A percentile compares a stretch with the other conserved stretches of the same genome.
phyloP scores from a whole-genome alignment of 2,797 vertebrate genomes.

The Propithecus deckenii region DNA sequence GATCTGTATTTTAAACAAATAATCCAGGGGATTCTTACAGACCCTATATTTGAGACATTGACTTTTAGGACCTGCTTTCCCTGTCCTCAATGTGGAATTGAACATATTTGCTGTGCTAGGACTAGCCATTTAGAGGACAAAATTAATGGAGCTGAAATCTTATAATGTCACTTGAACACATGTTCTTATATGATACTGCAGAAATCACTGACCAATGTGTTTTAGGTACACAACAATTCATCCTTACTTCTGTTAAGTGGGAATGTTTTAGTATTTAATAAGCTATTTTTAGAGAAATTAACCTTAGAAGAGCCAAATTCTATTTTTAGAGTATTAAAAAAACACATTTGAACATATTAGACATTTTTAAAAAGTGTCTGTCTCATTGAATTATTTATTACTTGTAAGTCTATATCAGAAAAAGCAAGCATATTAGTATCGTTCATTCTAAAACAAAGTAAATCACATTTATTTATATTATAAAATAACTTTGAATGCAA shows the following conservation, averaged over 20 bases:
- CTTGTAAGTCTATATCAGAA: neutral
- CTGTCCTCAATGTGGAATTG: neutral
- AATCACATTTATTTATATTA: neutral
- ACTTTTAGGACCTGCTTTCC: neutral
- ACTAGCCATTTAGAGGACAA: neutral
- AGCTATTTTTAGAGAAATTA: neutral
- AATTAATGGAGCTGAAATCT: neutral
- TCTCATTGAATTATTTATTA: neutral
- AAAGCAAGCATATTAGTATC: neutral
- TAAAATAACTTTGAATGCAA: neutral
- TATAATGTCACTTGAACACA: neutral
- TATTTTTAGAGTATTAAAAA: neutral
- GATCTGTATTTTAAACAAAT: neutral
- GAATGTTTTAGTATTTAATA: neutral
- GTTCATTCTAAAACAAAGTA: neutral
- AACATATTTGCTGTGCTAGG: neutral
- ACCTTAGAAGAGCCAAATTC: neutral
- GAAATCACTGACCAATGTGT: neutral
- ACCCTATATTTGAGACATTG: neutral
- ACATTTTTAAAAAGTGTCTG: neutral
- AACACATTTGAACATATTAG: neutral
- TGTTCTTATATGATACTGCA: neutral
- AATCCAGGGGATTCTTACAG: neutral
- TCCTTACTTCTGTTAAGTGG: neutral
- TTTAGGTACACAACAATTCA: neutral